Evolutionary conservation across 2,797 vertebrate species (phyloP), one percentile per base, ranked within the genome.

Genomic region (Coranthus polyacanthus): DNA sequence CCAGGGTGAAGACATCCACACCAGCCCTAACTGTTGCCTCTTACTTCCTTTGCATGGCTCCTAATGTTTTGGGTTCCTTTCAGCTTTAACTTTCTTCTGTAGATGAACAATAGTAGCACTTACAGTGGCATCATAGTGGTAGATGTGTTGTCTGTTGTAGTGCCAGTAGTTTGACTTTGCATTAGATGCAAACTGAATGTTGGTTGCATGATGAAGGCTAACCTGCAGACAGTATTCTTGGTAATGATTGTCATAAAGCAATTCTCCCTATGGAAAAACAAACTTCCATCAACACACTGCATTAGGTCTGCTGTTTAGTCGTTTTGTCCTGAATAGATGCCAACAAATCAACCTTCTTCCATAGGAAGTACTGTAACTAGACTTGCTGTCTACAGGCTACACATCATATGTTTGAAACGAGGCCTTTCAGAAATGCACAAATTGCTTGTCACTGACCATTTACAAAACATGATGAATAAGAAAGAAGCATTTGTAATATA

Each of bases 31-130:
- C 89, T 87, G 80, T 89, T 80, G 86, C 91, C 92, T 89, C 75
- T 89, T 80, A 88, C 88, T 82, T 85, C 91, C 91, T 93, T 88
- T 95, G 94, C 94, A 95, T 95, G 94, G 92, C 93, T 93, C 91
- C 89, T 92, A 82, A 90, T 90, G 88, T 74, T 84, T 88, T 81
- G 84, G 91, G 83, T 93, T 91, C 84, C 77, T 91, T 81, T 90
- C 73, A 87, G 87, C 85, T 89, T 90, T 68, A 86, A 89, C 81
- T 88, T 85, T 82, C 81, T 78, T 81, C 72, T 61, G 79, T 89
- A 89, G 81, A 79, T 69, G 64, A 86, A 73, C 74, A 21, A 59
- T 76, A 71, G 79, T 57, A 79, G 85, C 81, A 72, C 75, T 84
- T 61, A 55, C 57, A 71, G 68, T 86, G 80, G 89, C 89, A 82